Conservation (phyloP, 1,140 invertebrate genomes). For the Galleria mellonella region DNA sequence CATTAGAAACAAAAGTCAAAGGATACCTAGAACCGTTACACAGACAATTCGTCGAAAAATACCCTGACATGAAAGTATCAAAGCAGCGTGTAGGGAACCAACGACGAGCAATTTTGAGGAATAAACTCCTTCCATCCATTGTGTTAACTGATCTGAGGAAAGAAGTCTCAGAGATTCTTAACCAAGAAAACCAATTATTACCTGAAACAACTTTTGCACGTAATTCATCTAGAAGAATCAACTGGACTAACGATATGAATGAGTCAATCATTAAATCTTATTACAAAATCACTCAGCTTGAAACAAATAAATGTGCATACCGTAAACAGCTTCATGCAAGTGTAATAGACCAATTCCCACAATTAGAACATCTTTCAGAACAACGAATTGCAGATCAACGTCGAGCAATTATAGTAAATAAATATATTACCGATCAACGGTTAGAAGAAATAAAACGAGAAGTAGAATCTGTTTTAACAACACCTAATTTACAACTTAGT, state of each 20-base stretch:
- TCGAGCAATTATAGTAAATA: neutral
- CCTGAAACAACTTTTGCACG: too few species aligned
- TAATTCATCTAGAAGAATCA: neutral
- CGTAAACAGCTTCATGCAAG: neutral
- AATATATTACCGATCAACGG: neutral
- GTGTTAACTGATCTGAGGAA: neutral
- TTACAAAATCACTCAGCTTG: neutral
- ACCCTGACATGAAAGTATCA: neutral
- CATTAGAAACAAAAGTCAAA: neutral
- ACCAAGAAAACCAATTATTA: neutral
- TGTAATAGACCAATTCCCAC: neutral
- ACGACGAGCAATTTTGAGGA: too few species aligned
- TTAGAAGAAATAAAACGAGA: neutral
- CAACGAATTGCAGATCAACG: neutral
- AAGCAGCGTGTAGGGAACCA: neutral
- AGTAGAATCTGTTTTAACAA: too few species aligned
- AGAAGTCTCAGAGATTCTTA: neutral
- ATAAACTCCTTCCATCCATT: neutral
- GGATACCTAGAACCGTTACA: neutral
- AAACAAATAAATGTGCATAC: neutral
- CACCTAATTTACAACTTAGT: too few species aligned
- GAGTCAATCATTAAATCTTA: neutral
- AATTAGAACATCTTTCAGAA: neutral
- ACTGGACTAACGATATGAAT: neutral
- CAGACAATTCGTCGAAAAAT: neutral